These are phyloP conservation scores for Brachyptera putata DNA, from an alignment of 2,888 invertebrate species.

Conservation along the genomic window DNA sequence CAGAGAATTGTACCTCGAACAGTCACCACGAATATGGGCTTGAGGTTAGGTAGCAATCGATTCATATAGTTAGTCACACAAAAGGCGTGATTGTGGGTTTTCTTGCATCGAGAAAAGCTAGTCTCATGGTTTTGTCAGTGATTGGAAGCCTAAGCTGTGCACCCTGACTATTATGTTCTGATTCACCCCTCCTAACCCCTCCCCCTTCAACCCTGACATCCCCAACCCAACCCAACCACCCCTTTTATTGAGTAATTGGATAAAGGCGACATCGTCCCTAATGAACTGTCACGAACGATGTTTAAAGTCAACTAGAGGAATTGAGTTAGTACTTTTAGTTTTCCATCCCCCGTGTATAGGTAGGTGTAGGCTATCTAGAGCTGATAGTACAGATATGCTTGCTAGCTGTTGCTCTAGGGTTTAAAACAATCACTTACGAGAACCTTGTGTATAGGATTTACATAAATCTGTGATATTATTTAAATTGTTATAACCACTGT, in stretches of 20 bases:
- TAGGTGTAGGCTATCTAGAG: too few species aligned
- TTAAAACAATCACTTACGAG: too few species aligned
- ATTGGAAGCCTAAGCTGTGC: conserved; percentile 12
- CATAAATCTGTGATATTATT: too few species aligned
- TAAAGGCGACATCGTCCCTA: neutral
- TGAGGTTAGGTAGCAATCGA: conserved; percentile 9
- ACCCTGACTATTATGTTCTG: neutral
- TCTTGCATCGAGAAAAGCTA: neutral
- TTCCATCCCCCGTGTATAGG: neutral
- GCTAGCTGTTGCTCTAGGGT: too few species aligned
- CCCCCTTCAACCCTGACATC: too few species aligned
- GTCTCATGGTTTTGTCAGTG: neutral
- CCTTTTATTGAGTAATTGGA: conserved; percentile 13
- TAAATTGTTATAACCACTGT: too few species aligned
- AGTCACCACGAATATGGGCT: too few species aligned
- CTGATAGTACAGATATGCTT: too few species aligned
- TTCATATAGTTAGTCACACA: conserved; percentile 13
- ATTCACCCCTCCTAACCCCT: too few species aligned
- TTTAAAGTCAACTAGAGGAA: conserved; percentile 6
- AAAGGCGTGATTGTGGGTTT: conserved; percentile 15
- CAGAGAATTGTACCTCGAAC: too few species aligned
- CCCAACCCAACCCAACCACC: neutral
- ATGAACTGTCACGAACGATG: conserved; percentile 17
- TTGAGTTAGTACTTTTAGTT: conserved; percentile 10
- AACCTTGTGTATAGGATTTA: too few species aligned